Base-by-base conservation (phyloP, 2,113 vertebrate genomes). In the Protomyctophum bolini region DNA sequence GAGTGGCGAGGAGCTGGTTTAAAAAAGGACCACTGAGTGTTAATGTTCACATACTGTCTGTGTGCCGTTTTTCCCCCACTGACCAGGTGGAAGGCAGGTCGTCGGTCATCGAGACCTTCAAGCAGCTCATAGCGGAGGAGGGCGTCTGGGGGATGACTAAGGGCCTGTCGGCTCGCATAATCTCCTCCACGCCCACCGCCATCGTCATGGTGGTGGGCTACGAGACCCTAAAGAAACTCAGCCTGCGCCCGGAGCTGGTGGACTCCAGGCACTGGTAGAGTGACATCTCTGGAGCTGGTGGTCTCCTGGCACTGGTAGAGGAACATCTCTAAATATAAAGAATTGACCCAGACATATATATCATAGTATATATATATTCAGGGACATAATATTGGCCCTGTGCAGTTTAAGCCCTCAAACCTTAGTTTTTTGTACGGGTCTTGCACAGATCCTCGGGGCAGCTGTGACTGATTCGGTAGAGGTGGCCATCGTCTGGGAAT, bases 171-270 rank as follows among this genome's bases (percentile, higher is more conserved):
- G 97, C 98, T 2, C 94, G 98, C 47, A 97, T 99, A 89, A 96
- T 99, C 82, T 97, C 97, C 0, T 95, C 97, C 70, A 94, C 94
- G 0, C 98, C 98, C 21, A 98, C 97, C 1, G 96, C 97, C 87
- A 95, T 99, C 0, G 96, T 98, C 90, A 97, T 99, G 10, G 98
- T 99, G 81, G 95, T 99, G 54, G 98, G 98, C 0, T 99, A 99
- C 0, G 98, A 99, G 79, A 97, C 96, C 0, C 93, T 99, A 49
- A 99, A 99, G 91, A 99, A 95, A 72, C 86, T 99, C 62, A 99
- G 98, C 84, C 87, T 99, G 46, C 91, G 97, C 0, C 96, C 97
- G 0, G 97, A 99, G 90, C 93, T 99, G 85, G 93, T 98, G 77
- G 94, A 98, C 66, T 97, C 95, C 0, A 93, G 97, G 70, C 97